phyloP scores from a whole-genome alignment of 2,113 vertebrate genomes.

The Limnothrissa miodon region DNA sequence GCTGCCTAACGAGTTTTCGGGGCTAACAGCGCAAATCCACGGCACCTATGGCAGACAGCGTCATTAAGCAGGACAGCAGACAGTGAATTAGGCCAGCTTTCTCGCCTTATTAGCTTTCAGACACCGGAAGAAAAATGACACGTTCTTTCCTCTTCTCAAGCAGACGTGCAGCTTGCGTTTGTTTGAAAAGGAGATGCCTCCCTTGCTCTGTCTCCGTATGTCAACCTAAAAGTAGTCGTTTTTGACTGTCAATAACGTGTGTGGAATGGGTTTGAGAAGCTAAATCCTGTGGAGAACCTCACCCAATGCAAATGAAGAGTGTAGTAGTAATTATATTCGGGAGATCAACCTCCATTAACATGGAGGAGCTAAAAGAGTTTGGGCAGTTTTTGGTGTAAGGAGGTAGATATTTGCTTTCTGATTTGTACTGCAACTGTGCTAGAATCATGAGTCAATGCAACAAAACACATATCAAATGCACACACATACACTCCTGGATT shows the following conservation, averaged over 20 bases:
- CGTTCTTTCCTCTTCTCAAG: background rate
- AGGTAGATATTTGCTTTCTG: background rate
- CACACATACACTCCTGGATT: background rate
- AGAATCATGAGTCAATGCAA: too few species aligned
- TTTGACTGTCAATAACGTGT: background rate
- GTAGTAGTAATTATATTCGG: too few species aligned
- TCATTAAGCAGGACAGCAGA: constrained; percentile 16
- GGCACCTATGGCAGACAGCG: constrained; percentile 7
- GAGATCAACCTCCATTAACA: too few species aligned
- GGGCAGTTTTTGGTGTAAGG: too few species aligned
- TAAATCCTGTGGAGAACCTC: too few species aligned
- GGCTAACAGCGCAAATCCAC: constrained; percentile 16
- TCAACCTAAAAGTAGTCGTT: background rate
- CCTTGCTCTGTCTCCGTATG: background rate
- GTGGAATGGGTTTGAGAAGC: too few species aligned
- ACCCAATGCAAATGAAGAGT: too few species aligned
- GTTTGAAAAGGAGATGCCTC: background rate
- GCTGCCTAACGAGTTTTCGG: constrained; percentile 11
- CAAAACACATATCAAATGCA: too few species aligned
- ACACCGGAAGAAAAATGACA: background rate
- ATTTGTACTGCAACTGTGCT: too few species aligned
- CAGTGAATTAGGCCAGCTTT: constrained; percentile 20
- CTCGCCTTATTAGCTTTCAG: constrained; percentile 10
- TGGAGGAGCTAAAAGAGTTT: too few species aligned
- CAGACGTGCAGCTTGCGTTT: background rate